These are phyloP conservation scores for Mirounga angustirostris DNA, from an alignment of 2,113 vertebrate species.

Conservation along the genomic window DNA sequence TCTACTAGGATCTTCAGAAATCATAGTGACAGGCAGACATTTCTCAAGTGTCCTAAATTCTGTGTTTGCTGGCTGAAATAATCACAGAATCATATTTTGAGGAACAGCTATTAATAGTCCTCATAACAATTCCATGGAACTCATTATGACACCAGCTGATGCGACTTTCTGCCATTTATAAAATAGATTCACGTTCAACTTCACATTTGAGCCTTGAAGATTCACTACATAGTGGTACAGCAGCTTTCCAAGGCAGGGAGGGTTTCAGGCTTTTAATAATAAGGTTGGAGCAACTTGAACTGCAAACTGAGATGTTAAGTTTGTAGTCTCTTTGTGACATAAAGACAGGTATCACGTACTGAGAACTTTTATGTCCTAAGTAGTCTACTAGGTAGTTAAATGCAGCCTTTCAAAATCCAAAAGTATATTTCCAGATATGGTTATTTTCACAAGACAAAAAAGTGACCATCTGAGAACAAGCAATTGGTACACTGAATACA, in stretches of 20 bases:
- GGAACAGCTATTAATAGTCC: background rate
- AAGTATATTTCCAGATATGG: background rate
- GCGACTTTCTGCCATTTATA: background rate
- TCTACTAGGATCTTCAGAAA: slow-evolving; percentile 2
- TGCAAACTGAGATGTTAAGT: background rate
- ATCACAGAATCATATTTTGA: background rate
- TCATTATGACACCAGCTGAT: background rate
- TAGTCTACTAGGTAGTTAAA: background rate
- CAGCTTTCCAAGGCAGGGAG: background rate
- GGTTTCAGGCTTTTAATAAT: background rate
- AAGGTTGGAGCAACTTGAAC: background rate
- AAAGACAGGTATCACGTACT: background rate
- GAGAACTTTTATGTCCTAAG: background rate
- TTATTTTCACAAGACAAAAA: slow-evolving; percentile 21
- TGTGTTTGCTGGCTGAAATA: background rate
- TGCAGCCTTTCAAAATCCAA: background rate
- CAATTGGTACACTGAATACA: background rate
- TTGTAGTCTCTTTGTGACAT: background rate
- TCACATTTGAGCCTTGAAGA: background rate
- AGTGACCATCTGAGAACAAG: background rate
- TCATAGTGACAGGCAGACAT: background rate
- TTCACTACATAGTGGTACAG: background rate
- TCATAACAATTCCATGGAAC: background rate
- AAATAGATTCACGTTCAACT: background rate
- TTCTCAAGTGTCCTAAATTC: background rate